These are phyloP conservation scores for Mantis religiosa DNA, from an alignment of 2,888 invertebrate species.

Conservation along the genomic window DNA sequence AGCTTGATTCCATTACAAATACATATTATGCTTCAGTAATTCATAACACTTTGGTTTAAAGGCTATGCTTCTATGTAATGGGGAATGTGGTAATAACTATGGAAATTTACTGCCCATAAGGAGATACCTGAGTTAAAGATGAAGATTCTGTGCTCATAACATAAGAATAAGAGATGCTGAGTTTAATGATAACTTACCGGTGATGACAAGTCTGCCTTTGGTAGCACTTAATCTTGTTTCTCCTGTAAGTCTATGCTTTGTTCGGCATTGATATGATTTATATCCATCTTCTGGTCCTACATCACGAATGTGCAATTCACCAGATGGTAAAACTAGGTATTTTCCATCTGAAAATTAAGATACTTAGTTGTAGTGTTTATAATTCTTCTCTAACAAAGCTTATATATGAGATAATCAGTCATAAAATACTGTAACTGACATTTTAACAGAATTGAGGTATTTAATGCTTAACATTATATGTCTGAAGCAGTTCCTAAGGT, in stretches of 20 bases:
- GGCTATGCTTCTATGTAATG: too few species aligned
- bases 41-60: too few species aligned
- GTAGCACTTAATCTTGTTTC: conserved; percentile 90
- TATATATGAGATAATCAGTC: background rate
- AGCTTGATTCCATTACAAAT: too few species aligned
- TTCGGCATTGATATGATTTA: conserved; percentile 90
- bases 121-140: background rate
- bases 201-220: conserved; percentile 89
- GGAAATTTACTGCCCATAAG: too few species aligned
- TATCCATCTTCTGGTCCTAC: conserved; percentile 92
- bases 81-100: too few species aligned
- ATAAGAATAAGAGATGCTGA: background rate
- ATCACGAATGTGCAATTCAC: conserved; percentile 92
- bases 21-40: too few species aligned
- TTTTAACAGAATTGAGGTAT: too few species aligned
- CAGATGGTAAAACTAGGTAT: conserved; percentile 89
- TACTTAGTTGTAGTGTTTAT: background rate
- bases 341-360: conserved; percentile 72
- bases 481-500: too few species aligned
- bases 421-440: too few species aligned
- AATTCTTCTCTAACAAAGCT: background rate
- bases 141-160: background rate
- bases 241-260: conserved; percentile 87
- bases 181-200: conserved; percentile 65
- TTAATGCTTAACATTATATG: too few species aligned